Conservation (phyloP, 2,797 vertebrate genomes). For the Gambusia yucatana region DNA sequence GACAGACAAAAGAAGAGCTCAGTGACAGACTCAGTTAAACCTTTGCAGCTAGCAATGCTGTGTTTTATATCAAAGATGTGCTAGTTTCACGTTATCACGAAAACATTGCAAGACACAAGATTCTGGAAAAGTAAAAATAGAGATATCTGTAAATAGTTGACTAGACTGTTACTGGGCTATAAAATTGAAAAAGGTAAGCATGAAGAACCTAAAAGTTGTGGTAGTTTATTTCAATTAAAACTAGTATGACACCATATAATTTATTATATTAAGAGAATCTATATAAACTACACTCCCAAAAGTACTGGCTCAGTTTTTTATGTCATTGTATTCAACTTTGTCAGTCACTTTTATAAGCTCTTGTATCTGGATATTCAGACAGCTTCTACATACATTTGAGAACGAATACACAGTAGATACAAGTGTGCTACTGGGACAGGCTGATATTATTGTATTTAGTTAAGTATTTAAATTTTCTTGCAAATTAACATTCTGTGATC, state of each 20-base stretch:
- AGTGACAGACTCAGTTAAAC: not conserved
- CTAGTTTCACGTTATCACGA: not conserved
- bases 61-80: constrained; percentile 3
- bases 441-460: not conserved
- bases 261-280: not conserved
- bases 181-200: not conserved
- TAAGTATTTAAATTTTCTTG: not conserved
- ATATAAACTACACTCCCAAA: not conserved
- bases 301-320: not conserved
- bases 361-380: not conserved
- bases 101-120: not conserved
- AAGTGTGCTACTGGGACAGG: not conserved
- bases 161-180: not conserved
- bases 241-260: not conserved
- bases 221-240: not conserved
- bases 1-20: not conserved
- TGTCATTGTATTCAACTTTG: not conserved
- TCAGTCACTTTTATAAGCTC: not conserved
- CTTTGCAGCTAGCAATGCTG: not conserved
- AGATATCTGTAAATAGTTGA: not conserved
- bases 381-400: not conserved
- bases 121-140: not conserved
- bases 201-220: not conserved
- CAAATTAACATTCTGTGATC: too few relatives aligned
- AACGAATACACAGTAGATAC: not conserved